phyloP scores from a whole-genome alignment of 2,888 invertebrate genomes.

The Lissocephala sabroskyi region DNA sequence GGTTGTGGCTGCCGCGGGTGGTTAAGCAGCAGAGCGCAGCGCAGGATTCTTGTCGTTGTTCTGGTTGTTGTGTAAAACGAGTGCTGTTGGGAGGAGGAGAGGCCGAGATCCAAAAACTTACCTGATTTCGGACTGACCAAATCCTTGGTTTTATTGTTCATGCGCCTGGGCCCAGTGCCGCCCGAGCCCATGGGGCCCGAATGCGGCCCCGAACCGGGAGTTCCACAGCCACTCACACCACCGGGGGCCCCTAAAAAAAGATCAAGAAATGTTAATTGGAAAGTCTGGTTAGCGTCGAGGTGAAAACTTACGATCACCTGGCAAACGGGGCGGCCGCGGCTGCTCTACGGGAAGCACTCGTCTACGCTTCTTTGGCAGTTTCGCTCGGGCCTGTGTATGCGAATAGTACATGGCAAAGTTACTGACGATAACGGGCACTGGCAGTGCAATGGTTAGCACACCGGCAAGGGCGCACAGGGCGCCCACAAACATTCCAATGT shows the following conservation, averaged over 20 bases:
- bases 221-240: conserved; percentile 70
- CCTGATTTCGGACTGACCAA: conserved; percentile 73
- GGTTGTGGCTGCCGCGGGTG: too few species aligned
- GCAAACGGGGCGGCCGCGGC: conserved; percentile 76
- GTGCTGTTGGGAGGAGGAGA: conserved; percentile 17
- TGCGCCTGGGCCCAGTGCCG: conserved; percentile 71
- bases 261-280: too few species aligned
- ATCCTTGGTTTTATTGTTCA: conserved; percentile 73
- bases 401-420: conserved; percentile 99
- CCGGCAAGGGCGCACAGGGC: conserved; percentile 98
- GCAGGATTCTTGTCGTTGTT: too few species aligned
- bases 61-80: too few species aligned
- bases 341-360: conserved; percentile 97
- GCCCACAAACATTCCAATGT: conserved; percentile 98
- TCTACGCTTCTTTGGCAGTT: conserved; percentile 98
- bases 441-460: conserved; percentile 98
- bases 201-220: conserved; percentile 71
- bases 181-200: conserved; percentile 72
- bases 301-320: conserved; percentile 53
- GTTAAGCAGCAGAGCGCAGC: too few species aligned
- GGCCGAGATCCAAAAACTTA: conserved; percentile 41
- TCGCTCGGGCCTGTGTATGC: conserved; percentile 97
- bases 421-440: conserved; percentile 99
- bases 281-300: too few species aligned
- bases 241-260: conserved; percentile 66